phyloP scores from a whole-genome alignment of 2,113 vertebrate species.

The Corythoichthys haematopterus region DNA sequence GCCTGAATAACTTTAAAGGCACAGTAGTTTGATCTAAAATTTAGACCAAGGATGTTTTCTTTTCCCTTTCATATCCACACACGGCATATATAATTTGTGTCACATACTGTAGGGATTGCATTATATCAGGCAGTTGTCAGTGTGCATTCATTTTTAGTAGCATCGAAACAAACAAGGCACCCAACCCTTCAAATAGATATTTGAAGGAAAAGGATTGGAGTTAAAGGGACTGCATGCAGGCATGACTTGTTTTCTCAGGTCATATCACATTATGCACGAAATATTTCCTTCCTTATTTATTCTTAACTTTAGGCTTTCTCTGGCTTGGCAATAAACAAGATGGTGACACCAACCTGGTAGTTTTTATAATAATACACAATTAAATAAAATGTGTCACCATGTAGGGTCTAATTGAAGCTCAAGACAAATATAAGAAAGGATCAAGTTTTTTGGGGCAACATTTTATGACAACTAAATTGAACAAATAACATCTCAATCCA shows the following conservation, averaged over 20 bases:
- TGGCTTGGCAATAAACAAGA: slow-evolving; percentile 2
- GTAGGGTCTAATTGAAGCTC: background rate
- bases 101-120: slow-evolving; percentile 15
- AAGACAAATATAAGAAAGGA: background rate
- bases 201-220: slow-evolving; percentile 31
- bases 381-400: slow-evolving; percentile 5
- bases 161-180: slow-evolving; percentile 26
- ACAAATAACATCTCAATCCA: background rate
- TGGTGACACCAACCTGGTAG: slow-evolving; percentile 6
- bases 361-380: background rate
- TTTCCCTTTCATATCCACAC: background rate
- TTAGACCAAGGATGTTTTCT: background rate
- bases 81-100: background rate
- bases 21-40: background rate
- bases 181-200: slow-evolving; percentile 35
- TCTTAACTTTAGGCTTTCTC: slow-evolving; percentile 25
- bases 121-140: slow-evolving; percentile 24
- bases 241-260: slow-evolving; percentile 37
- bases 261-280: slow-evolving; percentile 21
- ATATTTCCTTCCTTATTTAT: slow-evolving; percentile 14
- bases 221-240: slow-evolving; percentile 29
- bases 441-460: background rate
- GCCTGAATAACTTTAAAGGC: background rate
- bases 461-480: background rate
- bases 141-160: slow-evolving; percentile 26